Evolutionary conservation across 2,113 vertebrate species (phyloP).

Genomic region (Bubalus kerabau): DNA sequence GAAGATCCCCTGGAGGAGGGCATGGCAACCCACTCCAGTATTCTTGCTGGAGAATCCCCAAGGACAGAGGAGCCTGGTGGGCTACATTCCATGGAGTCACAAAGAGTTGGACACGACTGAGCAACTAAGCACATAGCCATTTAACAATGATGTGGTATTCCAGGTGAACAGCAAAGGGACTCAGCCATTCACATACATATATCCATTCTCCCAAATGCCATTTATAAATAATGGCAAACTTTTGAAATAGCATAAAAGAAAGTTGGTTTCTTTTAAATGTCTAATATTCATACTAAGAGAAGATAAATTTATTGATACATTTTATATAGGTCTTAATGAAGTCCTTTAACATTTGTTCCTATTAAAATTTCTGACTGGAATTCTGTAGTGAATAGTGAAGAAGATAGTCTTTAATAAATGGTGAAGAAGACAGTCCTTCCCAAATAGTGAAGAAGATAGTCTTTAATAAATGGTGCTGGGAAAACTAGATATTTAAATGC

Average conservation of each 20-base stretch:
- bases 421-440: no score
- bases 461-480: neutral
- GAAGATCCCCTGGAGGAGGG: neutral
- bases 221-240: slow-evolving; percentile 25
- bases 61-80: neutral
- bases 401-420: neutral
- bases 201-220: neutral
- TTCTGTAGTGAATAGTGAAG: neutral
- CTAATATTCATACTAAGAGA: neutral
- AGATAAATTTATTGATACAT: neutral
- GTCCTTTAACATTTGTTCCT: neutral
- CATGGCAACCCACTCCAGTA: neutral
- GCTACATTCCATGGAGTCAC: neutral
- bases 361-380: neutral
- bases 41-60: neutral
- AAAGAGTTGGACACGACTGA: neutral
- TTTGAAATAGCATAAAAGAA: slow-evolving; percentile 15
- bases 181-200: neutral
- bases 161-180: neutral
- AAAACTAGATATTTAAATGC: neutral
- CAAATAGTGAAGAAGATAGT: neutral
- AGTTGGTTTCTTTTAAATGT: neutral
- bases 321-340: slow-evolving; percentile 9
- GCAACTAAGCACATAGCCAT: neutral
- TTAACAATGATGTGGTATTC: neutral